A percentile compares a stretch with the other conserved stretches of the same genome.
Conservation (phyloP, 1,140 invertebrate species). For the Caenorhabditis tropicalis region DNA sequence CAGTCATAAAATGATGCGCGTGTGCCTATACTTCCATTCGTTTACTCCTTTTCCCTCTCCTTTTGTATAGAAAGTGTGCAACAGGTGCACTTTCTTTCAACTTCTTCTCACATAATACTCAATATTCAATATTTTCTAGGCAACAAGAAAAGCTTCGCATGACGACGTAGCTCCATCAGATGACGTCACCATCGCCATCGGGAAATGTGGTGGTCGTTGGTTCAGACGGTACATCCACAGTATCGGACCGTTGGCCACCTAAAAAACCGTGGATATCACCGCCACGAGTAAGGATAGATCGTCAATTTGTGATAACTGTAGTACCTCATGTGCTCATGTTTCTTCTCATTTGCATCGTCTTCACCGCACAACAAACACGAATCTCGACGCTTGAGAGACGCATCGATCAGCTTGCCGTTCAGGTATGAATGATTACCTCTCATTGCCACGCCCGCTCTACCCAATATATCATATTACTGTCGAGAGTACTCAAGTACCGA, state of each 20-base stretch:
- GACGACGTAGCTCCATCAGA: constrained; percentile 6
- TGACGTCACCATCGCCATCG: constrained; percentile 33
- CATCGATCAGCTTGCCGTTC: constrained; percentile 39
- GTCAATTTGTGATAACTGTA: not conserved
- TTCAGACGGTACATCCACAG: not conserved
- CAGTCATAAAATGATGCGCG: constrained; percentile 21
- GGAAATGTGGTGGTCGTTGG: constrained; percentile 37
- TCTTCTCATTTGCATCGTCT: constrained; percentile 10
- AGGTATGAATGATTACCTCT: constrained; percentile 32
- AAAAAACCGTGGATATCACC: constrained; percentile 4
- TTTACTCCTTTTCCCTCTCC: too few species aligned
- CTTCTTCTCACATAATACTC: not conserved
- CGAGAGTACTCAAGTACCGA: not conserved
- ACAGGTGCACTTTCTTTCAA: not conserved
- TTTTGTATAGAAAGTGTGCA: constrained; percentile 22
- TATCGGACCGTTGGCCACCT: constrained; percentile 18
- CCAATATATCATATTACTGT: constrained; percentile 36
- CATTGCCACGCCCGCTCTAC: not conserved
- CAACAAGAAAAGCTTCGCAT: not conserved
- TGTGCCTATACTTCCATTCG: not conserved
- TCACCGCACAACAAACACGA: constrained; percentile 32
- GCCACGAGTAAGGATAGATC: constrained; percentile 18
- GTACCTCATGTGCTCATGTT: constrained; percentile 40
- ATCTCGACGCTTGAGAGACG: constrained; percentile 27
- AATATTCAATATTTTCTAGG: not conserved